These are phyloP conservation scores for Porites lutea DNA, from an alignment of 64 coral and sea anemone genomes.

Conservation along the genomic window DNA sequence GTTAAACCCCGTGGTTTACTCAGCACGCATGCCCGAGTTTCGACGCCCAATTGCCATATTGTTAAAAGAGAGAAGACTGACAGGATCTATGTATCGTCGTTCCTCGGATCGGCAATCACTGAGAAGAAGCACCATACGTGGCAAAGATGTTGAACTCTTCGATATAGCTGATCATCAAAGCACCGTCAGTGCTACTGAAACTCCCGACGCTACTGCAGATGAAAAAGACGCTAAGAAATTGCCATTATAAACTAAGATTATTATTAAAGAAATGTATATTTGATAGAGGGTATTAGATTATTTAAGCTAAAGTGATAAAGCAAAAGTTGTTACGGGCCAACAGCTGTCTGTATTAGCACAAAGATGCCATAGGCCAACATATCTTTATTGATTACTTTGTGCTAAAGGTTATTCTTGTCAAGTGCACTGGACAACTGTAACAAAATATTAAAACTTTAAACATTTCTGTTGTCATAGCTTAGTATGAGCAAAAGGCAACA, in stretches of 20 bases:
- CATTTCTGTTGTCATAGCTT: no score
- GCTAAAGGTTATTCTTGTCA: no score
- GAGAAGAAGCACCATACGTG: not conserved
- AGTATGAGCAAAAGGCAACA: no score
- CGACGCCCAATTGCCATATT: slow-evolving; percentile 68
- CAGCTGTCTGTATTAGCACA: no score
- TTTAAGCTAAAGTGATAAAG: no score
- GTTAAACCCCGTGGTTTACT: slow-evolving; percentile 83
- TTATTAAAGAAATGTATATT: no score
- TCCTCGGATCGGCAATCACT: slow-evolving; percentile 7
- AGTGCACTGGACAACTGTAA: no score
- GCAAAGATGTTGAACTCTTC: slow-evolving; percentile 3
- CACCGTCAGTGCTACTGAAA: not conserved
- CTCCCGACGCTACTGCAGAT: not conserved
- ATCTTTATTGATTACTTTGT: no score
- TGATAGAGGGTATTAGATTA: no score
- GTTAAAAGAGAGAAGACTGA: slow-evolving; percentile 66
- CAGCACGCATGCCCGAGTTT: slow-evolving; percentile 89
- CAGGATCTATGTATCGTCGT: slow-evolving; percentile 26
- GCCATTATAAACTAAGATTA: not conserved
- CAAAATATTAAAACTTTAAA: no score
- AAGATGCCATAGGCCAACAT: no score
- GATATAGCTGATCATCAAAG: not conserved
- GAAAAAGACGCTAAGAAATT: not conserved
- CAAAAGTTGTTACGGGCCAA: no score